Base-by-base conservation (phyloP, 1,140 invertebrate genomes). In the Camponotus vicinus region DNA sequence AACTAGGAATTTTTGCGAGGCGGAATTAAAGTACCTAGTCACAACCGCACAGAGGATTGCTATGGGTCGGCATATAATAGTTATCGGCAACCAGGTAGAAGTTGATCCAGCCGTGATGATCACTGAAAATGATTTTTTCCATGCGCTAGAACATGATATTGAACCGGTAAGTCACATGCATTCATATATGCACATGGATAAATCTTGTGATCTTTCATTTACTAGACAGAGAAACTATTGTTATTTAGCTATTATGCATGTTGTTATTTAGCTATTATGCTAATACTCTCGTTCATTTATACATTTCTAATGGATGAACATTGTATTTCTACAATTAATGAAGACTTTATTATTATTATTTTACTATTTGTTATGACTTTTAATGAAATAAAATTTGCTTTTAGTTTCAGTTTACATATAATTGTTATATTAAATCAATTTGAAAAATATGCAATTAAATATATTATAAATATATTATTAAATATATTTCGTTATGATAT, bases 1-100 rank as follows among this genome's bases (percentile, higher is more conserved):
- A 2, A 99, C 99, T 0, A 99, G 99, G 95, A 99, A 99, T 95
- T 99, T 99, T 95, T 99, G 98, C 90, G 99, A 99, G 71, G 99
- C 99, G 18, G 99, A 99, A 95, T 94, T 99, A n/a, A 99, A 99
- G 96, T 99, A 99, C 94, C 96, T 99, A 84, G 99, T 99, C 0
- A 96, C 99, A 89, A 99, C 99, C 11, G 99, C 99, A 1, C 99
- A 99, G 94, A 99, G 99, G 63, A 99, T 98, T 11, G 99, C 99
- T 5, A 99, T 99, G 98, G 99, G 99, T 95, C 96, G 99, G 45
- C 95, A 99, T 45, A 99, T 99, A 87, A 99, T 99, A 95, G 98
- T 98, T 2, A 97, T 98, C 0, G 98, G 96, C 88, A 99, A 21
- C 21, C 21, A 99, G 94, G 99, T 99, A 34, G 98, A 99, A 95